phyloP scores from a whole-genome alignment of 2,888 invertebrate genomes.

The Idaea dimidiata region DNA sequence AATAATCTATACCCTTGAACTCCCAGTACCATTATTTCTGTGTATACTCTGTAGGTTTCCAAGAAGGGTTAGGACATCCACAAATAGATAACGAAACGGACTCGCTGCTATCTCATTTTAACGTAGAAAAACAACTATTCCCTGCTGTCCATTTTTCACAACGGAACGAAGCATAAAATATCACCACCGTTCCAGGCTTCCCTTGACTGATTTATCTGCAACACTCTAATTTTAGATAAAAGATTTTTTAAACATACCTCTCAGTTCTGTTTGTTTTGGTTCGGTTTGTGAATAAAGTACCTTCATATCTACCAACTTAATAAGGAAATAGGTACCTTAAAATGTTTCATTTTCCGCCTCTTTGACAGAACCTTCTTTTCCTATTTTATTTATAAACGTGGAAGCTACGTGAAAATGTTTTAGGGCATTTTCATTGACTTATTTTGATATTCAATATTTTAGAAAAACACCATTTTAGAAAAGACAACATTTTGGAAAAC shows the following conservation, averaged over 20 bases:
- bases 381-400: no score
- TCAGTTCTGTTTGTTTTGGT: background rate
- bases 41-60: background rate
- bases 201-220: background rate
- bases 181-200: background rate
- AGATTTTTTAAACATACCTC: background rate
- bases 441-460: no score
- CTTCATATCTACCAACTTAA: no score
- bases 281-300: background rate
- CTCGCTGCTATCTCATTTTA: background rate
- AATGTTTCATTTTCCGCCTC: background rate
- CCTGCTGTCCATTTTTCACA: background rate
- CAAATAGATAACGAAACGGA: background rate
- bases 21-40: background rate
- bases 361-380: background rate
- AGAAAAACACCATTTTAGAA: no score
- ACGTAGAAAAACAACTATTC: background rate
- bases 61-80: background rate
- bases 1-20: background rate
- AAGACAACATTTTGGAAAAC: no score
- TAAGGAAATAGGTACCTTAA: no score
- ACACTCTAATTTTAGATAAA: background rate
- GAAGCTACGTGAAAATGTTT: no score
- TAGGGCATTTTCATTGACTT: no score
- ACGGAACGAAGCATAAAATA: background rate